Conservation (phyloP, 1,140 invertebrate species). For the Periplaneta americana region DNA sequence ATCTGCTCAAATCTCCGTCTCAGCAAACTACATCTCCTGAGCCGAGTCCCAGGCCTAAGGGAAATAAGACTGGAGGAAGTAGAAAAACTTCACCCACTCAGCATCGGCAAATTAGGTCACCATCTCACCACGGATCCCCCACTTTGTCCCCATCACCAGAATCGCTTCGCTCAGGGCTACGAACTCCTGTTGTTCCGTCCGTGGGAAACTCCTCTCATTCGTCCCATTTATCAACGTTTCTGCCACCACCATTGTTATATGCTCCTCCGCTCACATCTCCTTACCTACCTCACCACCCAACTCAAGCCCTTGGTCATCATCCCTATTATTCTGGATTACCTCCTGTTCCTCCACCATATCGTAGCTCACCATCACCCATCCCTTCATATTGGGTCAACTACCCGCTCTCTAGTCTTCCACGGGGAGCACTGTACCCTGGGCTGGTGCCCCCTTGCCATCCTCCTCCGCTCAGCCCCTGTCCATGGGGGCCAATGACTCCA, state of each 20-base stretch:
- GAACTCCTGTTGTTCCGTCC: slow-evolving; percentile 17
- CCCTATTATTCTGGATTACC: slow-evolving; percentile 12
- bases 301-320: slow-evolving; percentile 1
- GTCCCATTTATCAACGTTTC: slow-evolving; percentile 4
- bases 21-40: slow-evolving; percentile 8
- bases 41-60: slow-evolving; percentile 7
- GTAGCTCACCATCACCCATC: slow-evolving; percentile 15
- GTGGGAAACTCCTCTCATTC: slow-evolving; percentile 3
- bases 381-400: slow-evolving; percentile 20
- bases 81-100: slow-evolving; percentile 15
- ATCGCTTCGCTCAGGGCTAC: slow-evolving; percentile 7
- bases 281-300: slow-evolving; percentile 18
- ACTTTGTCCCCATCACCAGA: slow-evolving; percentile 24
- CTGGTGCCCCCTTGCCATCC: slow-evolving; percentile 12
- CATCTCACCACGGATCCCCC: slow-evolving; percentile 19
- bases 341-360: slow-evolving; percentile 11
- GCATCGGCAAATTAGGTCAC: neutral
- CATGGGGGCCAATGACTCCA: slow-evolving; percentile 9
- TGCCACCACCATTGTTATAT: slow-evolving; percentile 15
- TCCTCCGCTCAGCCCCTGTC: slow-evolving; percentile 6
- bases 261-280: slow-evolving; percentile 14
- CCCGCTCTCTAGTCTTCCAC: slow-evolving; percentile 25
- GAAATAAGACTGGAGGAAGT: neutral
- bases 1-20: slow-evolving; percentile 33
- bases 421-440: slow-evolving; percentile 17